Conservation (phyloP, 2,888 invertebrate species). For the Lordiphosa fenestrarum region DNA sequence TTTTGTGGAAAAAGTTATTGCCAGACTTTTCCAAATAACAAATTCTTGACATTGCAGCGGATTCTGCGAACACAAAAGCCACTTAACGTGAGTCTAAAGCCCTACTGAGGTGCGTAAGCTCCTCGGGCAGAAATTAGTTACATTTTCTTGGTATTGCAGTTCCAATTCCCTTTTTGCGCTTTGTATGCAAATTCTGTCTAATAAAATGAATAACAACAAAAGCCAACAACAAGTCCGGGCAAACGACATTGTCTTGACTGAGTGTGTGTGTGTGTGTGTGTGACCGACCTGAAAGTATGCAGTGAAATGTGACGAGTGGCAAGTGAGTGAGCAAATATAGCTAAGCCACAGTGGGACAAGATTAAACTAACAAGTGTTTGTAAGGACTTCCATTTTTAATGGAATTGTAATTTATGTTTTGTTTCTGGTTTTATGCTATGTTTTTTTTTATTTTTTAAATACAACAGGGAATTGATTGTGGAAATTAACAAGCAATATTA, state of each 20-base stretch:
- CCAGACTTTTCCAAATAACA: no score
- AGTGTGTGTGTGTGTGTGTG: neutral
- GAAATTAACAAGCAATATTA: no score
- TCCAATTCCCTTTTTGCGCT: conserved; percentile 44
- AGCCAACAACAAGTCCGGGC: conserved; percentile 11
- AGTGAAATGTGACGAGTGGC: conserved; percentile 44
- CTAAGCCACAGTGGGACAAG: conserved; percentile 6
- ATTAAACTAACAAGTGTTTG: no score
- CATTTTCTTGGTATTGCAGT: conserved; percentile 57
- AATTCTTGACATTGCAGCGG: neutral
- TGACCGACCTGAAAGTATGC: conserved; percentile 52
- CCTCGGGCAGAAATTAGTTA: conserved; percentile 57
- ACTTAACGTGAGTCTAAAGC: conserved; percentile 22
- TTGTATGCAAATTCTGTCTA: conserved; percentile 53
- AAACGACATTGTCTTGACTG: conserved; percentile 35
- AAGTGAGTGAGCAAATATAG: conserved; percentile 40
- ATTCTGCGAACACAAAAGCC: conserved; percentile 6
- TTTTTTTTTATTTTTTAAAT: no score
- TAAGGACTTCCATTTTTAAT: no score
- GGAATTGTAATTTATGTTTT: no score
- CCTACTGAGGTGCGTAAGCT: conserved; percentile 25
- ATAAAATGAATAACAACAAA: conserved; percentile 40
- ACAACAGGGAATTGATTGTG: no score
- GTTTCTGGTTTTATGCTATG: no score
- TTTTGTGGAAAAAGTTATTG: conserved; percentile 15